Conservation (phyloP, 1,140 invertebrate genomes). For the Capitella teleta region DNA sequence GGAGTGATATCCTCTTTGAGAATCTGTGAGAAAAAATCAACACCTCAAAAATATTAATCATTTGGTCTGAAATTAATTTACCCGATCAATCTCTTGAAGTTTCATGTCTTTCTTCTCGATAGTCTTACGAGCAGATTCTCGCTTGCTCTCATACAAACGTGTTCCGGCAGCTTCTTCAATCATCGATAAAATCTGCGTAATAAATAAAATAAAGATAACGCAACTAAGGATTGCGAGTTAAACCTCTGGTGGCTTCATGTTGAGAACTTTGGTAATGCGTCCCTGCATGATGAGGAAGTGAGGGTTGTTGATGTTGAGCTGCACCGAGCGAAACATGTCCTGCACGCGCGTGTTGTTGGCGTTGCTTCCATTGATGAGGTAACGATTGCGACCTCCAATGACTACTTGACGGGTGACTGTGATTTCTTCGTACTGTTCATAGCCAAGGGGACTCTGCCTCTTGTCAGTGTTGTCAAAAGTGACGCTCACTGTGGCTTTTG, state of each 20-base stretch:
- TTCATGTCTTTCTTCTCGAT: conserved; percentile 92
- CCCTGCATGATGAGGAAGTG: conserved; percentile 99
- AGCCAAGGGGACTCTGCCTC: conserved; percentile 75
- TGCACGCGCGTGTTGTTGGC: conserved; percentile 80
- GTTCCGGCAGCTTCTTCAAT: conserved; percentile 99
- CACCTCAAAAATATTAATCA: no score
- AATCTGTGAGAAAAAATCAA: conserved; percentile 52
- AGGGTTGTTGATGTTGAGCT: conserved; percentile 97
- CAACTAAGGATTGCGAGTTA: background rate
- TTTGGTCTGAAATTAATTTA: no score
- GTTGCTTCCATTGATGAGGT: conserved; percentile 85
- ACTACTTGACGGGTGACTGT: conserved; percentile 80
- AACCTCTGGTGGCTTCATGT: conserved; percentile 96
- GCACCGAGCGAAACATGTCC: conserved; percentile 91
- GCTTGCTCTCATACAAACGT: conserved; percentile 90
- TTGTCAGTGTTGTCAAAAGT: conserved; percentile 87
- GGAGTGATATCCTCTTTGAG: conserved; percentile 79
- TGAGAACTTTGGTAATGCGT: conserved; percentile 95
- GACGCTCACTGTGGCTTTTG: conserved; percentile 90
- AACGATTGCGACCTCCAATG: conserved; percentile 66
- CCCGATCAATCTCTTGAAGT: conserved; percentile 71
- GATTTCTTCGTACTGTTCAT: conserved; percentile 85
- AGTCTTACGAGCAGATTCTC: conserved; percentile 70
- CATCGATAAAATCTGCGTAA: conserved; percentile 78
- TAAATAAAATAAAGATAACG: conserved; percentile 3